Evolutionary conservation across 2,113 vertebrate genomes (phyloP).

Genomic region (Apteryx owenii): DNA sequence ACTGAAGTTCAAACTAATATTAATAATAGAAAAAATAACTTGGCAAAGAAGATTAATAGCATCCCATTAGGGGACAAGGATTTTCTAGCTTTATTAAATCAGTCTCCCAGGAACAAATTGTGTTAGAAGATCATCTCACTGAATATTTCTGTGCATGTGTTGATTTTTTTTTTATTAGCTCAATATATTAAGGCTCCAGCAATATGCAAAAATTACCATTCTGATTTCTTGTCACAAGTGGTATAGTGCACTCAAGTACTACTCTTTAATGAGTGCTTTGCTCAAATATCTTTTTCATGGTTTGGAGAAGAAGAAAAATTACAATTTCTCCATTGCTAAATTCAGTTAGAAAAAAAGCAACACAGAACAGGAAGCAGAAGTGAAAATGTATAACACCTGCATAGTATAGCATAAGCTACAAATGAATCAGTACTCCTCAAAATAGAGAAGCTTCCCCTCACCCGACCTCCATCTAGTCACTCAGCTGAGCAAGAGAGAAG

Average conservation of each 20-base stretch:
- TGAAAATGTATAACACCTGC: background rate
- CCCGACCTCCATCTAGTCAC: background rate
- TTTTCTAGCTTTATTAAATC: conserved; percentile 47
- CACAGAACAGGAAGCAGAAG: background rate
- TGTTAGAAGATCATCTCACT: background rate
- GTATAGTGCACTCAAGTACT: background rate
- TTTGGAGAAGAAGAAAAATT: background rate
- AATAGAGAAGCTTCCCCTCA: background rate
- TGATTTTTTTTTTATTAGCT: conserved; percentile 8
- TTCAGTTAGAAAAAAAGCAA: background rate
- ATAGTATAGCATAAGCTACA: background rate
- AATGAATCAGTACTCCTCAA: background rate
- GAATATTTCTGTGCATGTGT: conserved; percentile 15
- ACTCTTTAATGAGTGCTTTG: background rate
- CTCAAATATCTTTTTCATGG: background rate
- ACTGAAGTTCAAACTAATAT: background rate
- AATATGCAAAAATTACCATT: background rate
- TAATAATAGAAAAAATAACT: conserved; percentile 25
- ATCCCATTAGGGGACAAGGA: conserved; percentile 18
- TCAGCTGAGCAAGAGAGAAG: background rate
- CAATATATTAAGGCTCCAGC: conserved; percentile 20
- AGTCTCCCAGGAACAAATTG: conserved; percentile 8
- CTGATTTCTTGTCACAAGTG: conserved; percentile 18
- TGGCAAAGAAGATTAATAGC: conserved; percentile 38
- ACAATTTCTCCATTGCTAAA: background rate